phyloP scores from a whole-genome alignment of 2,113 vertebrate genomes.

The Aptenodytes patagonicus region DNA sequence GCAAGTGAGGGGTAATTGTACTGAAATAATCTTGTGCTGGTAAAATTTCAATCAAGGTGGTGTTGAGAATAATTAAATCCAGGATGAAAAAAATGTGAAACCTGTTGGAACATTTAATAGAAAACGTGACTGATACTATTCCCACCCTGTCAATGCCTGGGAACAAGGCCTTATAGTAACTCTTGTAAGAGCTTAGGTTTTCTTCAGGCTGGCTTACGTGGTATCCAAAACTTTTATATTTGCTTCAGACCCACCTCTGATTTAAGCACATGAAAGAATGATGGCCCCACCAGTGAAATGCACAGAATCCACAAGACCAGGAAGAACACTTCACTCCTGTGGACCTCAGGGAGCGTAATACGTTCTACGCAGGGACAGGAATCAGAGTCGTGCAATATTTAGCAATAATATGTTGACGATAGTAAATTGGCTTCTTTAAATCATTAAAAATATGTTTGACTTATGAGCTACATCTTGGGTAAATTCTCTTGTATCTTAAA shows the following conservation, averaged over 20 bases:
- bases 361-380: neutral
- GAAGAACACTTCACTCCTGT: neutral
- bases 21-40: neutral
- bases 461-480: neutral
- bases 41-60: neutral
- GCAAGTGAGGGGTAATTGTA: neutral
- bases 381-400: neutral
- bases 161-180: neutral
- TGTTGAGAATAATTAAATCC: neutral
- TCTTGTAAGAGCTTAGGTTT: neutral
- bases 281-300: neutral
- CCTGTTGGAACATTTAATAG: neutral
- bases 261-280: neutral
- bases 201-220: neutral
- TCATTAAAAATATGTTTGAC: neutral
- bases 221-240: neutral
- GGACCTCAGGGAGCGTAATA: neutral
- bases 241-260: neutral
- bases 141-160: neutral
- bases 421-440: neutral
- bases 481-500: neutral
- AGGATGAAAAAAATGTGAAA: slow-evolving; percentile 3
- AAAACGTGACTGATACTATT: neutral
- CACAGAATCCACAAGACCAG: neutral
- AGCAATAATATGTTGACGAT: neutral